Base-by-base conservation (phyloP, 2,113 vertebrate genomes). In the Dendropsophus ebraccatus region DNA sequence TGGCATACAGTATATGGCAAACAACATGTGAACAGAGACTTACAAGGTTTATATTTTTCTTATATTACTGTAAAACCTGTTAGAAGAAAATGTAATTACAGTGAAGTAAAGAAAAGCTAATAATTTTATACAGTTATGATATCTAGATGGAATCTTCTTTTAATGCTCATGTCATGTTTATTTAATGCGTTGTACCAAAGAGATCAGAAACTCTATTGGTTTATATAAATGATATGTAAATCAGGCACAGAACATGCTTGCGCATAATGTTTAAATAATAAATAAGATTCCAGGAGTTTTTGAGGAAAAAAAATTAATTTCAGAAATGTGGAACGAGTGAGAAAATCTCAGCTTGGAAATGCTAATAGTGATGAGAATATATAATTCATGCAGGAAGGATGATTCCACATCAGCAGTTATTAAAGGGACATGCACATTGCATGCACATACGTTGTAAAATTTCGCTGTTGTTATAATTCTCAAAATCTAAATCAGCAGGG, bases 191-290 rank as follows among this genome's bases (percentile, higher is more conserved):
- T 62, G 13, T 65, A 81, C 23, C 30, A 62, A 47, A 28, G 13
- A 25, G 35, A 56, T 45, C 25, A 52, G 32, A 25, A 35, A 60
- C n/a, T 21, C 54, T 60, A 45, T 37, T 47, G 78, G 78, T 25
- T 47, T 58, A 28, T 65, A 60, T 45, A 81, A 81, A 47, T 81
- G 78, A 14, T 81, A 81, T 81, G 52, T 62, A 62, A 65, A 47
- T 81, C 12, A 8, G 35, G n/a, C 11, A 28, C n/a, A 45, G 32
- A 81, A 62, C 78, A 45, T 28, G 78, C 56, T 56, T 13, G 0
- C 28, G 56, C 56, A 60, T n/a, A 25, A 41, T 9, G 35, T 30
- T 85, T 86, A 70, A 67, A 86, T 86, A 86, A 81, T 80, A 80
- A 80, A 80, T 86, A 60, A 32, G 45, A 41, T 81, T 54, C 69